Evolutionary conservation across 53 echinoderm and acorn worm genomes (phyloP), one percentile per base, ranked within the genome.

Genomic region (Echinarachnius parma): DNA sequence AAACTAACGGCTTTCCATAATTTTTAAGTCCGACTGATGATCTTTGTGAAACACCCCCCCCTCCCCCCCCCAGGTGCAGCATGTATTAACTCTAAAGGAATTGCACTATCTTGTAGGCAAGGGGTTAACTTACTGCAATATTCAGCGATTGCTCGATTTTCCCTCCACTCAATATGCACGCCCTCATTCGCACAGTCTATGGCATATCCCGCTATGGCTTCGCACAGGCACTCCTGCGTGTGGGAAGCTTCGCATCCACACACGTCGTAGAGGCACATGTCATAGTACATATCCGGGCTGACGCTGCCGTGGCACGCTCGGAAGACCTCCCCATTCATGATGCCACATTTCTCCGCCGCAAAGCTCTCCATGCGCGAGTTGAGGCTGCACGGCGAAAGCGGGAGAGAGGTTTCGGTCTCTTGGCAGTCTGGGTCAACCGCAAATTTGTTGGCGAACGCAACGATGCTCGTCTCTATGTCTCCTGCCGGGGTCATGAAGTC

Each of bases 401-500:
- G 34, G 33, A 81, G 60, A 2, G 65, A 26, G 2, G 88, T 34
- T 28, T 75, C 68, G 0, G 74, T 66, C 35, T 87, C 92, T 5
- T 62, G 63, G 64, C 92, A 92, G 0, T 78, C 75, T 14, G 84
- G 81, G 64, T 84, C 84, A 1, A 81, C 78, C 10, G 81, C 66
- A 42, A 84, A 92, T 32, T 84, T 84, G 55, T 88, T 88, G 16
- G 84, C 88, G 21, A 92, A 92, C 3, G 81, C 49, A 31, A 80
- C 44, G 23, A 79, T 70, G 49, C 78, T 88, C 46, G 87, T 87
- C 52, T 92, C 92, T 28, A 92, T 78, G 69, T 92, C 88, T 3
- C 92, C 92, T 1, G 87, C 84, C 21, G 84, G 92, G 7, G 92
- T 92, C 75, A 84, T 78, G 82, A 86, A 92, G 48, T 92, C 92